These are phyloP conservation scores for Meloidogyne floridensis DNA, from an alignment of 1,140 invertebrate species.

Conservation along the genomic window DNA sequence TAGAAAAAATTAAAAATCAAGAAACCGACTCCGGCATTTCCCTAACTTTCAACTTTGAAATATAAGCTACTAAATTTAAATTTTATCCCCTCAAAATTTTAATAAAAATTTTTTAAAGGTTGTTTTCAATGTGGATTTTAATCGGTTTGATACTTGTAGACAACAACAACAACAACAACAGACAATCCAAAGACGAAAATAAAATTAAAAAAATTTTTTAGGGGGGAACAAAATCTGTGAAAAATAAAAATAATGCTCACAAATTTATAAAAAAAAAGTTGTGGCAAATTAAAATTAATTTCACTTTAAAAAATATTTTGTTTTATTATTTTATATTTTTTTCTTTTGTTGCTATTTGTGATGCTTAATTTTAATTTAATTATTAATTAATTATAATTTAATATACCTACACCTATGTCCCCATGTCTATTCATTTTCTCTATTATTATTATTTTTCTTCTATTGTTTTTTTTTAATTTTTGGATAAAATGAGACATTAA, in stretches of 20 bases:
- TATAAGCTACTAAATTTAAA: too few relatives aligned
- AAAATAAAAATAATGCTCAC: background rate
- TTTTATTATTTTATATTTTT: too few relatives aligned
- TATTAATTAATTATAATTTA: background rate
- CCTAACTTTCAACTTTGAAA: too few relatives aligned
- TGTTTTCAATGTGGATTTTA: constrained; percentile 82
- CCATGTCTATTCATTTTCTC: background rate
- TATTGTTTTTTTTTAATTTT: too few relatives aligned
- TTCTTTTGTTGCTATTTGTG: background rate
- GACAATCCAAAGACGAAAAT: constrained; percentile 18
- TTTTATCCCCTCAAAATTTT: too few relatives aligned
- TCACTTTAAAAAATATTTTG: background rate
- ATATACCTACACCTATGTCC: background rate
- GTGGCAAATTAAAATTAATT: background rate
- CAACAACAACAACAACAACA: constrained; percentile 75
- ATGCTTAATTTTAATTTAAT: background rate
- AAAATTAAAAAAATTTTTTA: background rate
- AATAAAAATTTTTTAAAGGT: background rate
- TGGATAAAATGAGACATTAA: too few relatives aligned
- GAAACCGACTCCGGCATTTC: too few relatives aligned
- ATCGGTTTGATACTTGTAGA: constrained; percentile 89
- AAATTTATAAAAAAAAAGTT: background rate
- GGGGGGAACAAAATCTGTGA: background rate
- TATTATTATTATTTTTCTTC: background rate
- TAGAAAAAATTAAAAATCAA: too few relatives aligned